Evolutionary conservation across 2,797 vertebrate genomes (phyloP).

Genomic region (Lates japonicus): DNA sequence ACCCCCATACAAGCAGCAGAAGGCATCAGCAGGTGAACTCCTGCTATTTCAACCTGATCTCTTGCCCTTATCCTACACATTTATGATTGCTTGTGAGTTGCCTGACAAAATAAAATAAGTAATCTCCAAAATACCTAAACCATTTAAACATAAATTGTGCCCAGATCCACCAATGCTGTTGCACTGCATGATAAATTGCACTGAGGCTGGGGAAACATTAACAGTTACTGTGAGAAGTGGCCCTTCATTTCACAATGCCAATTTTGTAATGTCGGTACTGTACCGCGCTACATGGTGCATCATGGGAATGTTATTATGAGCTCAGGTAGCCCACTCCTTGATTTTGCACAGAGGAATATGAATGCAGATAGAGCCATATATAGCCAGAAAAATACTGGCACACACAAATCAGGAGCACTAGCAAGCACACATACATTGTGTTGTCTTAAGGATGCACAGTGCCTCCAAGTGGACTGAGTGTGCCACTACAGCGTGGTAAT

Average conservation of each 20-base stretch:
- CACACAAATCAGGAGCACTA: constrained; percentile 49
- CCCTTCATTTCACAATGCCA: constrained; percentile 62
- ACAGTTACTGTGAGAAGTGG: constrained; percentile 42
- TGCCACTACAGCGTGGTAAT: constrained; percentile 41
- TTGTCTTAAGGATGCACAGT: constrained; percentile 69
- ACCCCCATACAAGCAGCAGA: background rate
- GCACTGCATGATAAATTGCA: constrained; percentile 39
- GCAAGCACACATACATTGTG: constrained; percentile 16
- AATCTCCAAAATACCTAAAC: constrained; percentile 24
- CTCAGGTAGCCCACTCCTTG: constrained; percentile 72
- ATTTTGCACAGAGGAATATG: constrained; percentile 68
- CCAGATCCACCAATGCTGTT: constrained; percentile 22
- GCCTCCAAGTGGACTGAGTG: constrained; percentile 75
- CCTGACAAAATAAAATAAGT: constrained; percentile 21
- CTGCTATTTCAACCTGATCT: background rate
- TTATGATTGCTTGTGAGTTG: constrained; percentile 7
- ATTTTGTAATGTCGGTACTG: constrained; percentile 65
- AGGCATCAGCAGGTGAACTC: background rate
- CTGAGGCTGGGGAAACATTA: constrained; percentile 35
- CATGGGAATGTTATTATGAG: constrained; percentile 76
- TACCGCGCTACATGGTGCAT: constrained; percentile 64
- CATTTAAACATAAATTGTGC: constrained; percentile 32
- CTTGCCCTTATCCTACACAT: background rate
- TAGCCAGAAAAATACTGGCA: constrained; percentile 59
- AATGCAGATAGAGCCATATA: constrained; percentile 73